These are phyloP conservation scores for Hybos culiciformis DNA, from an alignment of 2,888 invertebrate species.

Conservation along the genomic window DNA sequence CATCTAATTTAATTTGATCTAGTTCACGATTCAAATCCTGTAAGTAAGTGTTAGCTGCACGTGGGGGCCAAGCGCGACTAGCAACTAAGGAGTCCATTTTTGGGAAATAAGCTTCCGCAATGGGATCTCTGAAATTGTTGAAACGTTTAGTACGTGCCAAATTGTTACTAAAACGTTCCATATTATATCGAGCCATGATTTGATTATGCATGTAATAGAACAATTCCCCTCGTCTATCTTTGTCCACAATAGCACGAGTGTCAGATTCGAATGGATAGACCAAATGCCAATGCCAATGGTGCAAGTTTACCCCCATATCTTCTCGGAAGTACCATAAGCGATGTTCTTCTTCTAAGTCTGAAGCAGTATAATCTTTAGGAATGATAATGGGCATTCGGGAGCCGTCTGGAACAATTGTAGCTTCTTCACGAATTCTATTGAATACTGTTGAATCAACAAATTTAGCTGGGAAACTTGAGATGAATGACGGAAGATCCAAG, in stretches of 20 bases:
- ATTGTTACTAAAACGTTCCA: slow-evolving; percentile 60
- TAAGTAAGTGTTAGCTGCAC: slow-evolving; percentile 43
- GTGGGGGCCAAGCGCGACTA: slow-evolving; percentile 60
- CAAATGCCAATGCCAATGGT: slow-evolving; percentile 45
- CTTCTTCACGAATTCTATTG: slow-evolving; percentile 41
- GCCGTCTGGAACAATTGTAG: slow-evolving; percentile 44
- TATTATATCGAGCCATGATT: slow-evolving; percentile 49
- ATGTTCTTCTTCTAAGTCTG: slow-evolving; percentile 62
- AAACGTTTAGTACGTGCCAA: slow-evolving; percentile 48
- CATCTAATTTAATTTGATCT: slow-evolving; percentile 51
- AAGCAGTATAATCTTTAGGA: slow-evolving; percentile 60
- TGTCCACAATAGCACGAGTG: slow-evolving; percentile 39
- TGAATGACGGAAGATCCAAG: slow-evolving; percentile 45
- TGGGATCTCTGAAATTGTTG: slow-evolving; percentile 52
- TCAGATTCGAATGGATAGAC: slow-evolving; percentile 63
- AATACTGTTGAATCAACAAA: slow-evolving; percentile 49
- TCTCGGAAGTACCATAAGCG: slow-evolving; percentile 43
- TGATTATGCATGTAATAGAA: slow-evolving; percentile 70
- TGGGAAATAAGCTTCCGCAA: slow-evolving; percentile 69
- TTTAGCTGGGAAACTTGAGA: slow-evolving; percentile 51
- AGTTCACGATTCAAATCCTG: slow-evolving; percentile 51
- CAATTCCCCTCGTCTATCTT: slow-evolving; percentile 63
- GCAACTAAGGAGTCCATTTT: slow-evolving; percentile 68
- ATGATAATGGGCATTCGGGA: slow-evolving; percentile 48
- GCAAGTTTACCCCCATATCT: slow-evolving; percentile 39